A percentile compares a stretch with the other conserved stretches of the same genome.
Evolutionary conservation across 2,888 invertebrate species (phyloP).

Genomic region (Agrypnus murinus): DNA sequence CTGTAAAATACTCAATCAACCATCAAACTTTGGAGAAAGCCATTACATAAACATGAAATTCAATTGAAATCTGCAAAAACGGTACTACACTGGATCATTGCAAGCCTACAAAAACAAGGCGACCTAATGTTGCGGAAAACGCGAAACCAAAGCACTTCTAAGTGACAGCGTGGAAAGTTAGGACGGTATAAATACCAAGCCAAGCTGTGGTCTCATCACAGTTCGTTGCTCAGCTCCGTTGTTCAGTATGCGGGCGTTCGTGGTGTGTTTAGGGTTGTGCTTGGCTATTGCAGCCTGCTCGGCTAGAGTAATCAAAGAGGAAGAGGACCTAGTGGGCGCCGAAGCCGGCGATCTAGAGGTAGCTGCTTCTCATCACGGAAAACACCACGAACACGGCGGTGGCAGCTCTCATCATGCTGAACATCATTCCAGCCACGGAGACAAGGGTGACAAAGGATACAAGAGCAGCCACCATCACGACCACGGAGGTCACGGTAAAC

Average conservation of each 20-base stretch:
- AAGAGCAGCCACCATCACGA: conserved; percentile 85
- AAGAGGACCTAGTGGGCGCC: conserved; percentile 58
- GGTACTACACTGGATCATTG: conserved; percentile 59
- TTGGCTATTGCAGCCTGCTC: conserved; percentile 61
- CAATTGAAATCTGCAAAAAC: conserved; percentile 59
- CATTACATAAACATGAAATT: conserved; percentile 67
- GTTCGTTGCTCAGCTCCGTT: conserved; percentile 47
- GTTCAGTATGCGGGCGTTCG: conserved; percentile 63
- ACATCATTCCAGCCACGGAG: conserved; percentile 82
- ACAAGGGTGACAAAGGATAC: conserved; percentile 87
- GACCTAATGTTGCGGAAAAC: conserved; percentile 65
- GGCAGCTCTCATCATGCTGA: conserved; percentile 81
- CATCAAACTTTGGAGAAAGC: conserved; percentile 67
- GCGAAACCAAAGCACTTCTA: conserved; percentile 58
- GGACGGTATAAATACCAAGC: conserved; percentile 63
- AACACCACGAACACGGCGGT: conserved; percentile 78
- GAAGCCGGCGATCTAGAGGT: conserved; percentile 38
- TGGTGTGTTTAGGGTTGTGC: conserved; percentile 65
- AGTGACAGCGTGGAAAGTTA: conserved; percentile 58
- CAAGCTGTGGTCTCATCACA: conserved; percentile 48
- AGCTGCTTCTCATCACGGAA: conserved; percentile 43
- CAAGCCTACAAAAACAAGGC: conserved; percentile 45
- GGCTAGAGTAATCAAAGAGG: conserved; percentile 64
- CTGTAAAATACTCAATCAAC: conserved; percentile 62
- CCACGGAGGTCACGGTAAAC: conserved; percentile 83